These are phyloP conservation scores for Mystacides longicornis DNA, from an alignment of 2,888 invertebrate genomes.

Conservation along the genomic window DNA sequence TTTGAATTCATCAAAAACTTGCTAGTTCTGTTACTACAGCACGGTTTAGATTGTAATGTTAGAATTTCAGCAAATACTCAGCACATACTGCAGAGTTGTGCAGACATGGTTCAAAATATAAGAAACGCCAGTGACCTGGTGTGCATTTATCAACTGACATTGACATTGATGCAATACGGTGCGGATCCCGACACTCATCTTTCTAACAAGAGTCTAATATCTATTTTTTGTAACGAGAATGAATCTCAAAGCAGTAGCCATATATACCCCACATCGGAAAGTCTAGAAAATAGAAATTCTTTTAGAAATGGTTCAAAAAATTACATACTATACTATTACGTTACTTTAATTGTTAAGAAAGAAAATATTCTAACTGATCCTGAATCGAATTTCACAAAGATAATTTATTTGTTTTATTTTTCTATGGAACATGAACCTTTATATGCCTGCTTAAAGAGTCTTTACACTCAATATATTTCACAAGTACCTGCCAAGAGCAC, in stretches of 20 bases:
- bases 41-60: conserved; percentile 61
- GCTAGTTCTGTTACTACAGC: conserved; percentile 54
- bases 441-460: conserved; percentile 60
- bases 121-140: conserved; percentile 55
- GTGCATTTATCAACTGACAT: conserved; percentile 61
- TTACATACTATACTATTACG: conserved; percentile 61
- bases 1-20: conserved; percentile 66
- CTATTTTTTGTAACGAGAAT: conserved; percentile 31
- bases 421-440: conserved; percentile 62
- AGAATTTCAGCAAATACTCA: conserved; percentile 53
- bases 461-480: conserved; percentile 56
- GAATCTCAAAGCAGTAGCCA: conserved; percentile 18
- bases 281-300: conserved; percentile 43
- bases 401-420: conserved; percentile 57
- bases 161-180: conserved; percentile 65
- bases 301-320: conserved; percentile 51
- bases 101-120: conserved; percentile 63
- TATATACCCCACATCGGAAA: conserved; percentile 30
- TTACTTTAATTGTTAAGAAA: conserved; percentile 61
- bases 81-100: conserved; percentile 62
- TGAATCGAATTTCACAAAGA: conserved; percentile 54
- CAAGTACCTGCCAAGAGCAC: conserved; percentile 56
- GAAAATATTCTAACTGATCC: conserved; percentile 56
- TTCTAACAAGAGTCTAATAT: conserved; percentile 32
- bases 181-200: conserved; percentile 64